phyloP scores from a whole-genome alignment of 2,113 vertebrate genomes.

The Sebastes schlegelii region DNA sequence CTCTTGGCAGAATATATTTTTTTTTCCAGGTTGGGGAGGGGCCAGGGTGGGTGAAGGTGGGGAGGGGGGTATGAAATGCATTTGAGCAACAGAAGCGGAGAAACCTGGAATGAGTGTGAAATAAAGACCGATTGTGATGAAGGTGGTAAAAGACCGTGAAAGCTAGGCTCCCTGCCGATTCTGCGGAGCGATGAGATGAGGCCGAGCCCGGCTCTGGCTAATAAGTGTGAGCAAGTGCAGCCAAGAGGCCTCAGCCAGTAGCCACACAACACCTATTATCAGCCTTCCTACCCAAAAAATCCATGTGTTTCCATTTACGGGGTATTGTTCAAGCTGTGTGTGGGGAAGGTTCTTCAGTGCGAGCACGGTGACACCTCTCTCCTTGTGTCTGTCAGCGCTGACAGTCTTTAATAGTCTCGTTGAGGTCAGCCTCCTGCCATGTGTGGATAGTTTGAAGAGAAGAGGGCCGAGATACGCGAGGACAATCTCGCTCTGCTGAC shows the following conservation, averaged over 20 bases:
- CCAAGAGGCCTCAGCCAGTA: conserved; percentile 65
- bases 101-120: conserved; percentile 71
- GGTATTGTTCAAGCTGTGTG: conserved; percentile 69
- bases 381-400: conserved; percentile 66
- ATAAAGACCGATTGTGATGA: conserved; percentile 68
- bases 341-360: conserved; percentile 56
- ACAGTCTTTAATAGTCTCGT: conserved; percentile 76
- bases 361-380: conserved; percentile 72
- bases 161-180: conserved; percentile 58
- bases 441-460: conserved; percentile 50
- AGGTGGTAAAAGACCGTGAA: conserved; percentile 75
- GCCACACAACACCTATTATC: conserved; percentile 83
- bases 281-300: conserved; percentile 62
- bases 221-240: conserved; percentile 81
- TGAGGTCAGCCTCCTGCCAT: conserved; percentile 65
- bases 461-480: conserved; percentile 32
- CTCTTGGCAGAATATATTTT: conserved; percentile 29
- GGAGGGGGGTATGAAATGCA: conserved; percentile 34
- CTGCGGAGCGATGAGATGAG: conserved; percentile 50
- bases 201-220: conserved; percentile 66
- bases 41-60: not conserved
- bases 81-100: conserved; percentile 55
- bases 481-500: conserved; percentile 61
- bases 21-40: conserved; percentile 46
- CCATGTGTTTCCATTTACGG: conserved; percentile 77